Base-by-base conservation (phyloP, 2,113 vertebrate genomes). In the Cottus gobio region DNA sequence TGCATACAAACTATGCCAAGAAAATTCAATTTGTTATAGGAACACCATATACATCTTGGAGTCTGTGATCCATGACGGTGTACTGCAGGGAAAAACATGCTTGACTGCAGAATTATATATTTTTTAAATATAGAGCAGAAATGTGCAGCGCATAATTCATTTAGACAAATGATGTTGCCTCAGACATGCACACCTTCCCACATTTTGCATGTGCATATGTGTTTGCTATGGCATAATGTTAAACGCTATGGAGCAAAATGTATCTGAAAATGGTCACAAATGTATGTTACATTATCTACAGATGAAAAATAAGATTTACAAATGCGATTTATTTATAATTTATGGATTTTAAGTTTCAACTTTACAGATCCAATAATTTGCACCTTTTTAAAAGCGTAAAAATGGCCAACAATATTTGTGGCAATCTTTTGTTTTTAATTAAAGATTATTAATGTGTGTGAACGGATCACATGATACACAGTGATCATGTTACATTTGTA, bases 21-120 rank as follows among this genome's bases (percentile, higher is more conserved):
- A 86, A 90, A 93, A 91, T 93, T 66, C 83, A 92, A 93, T 94
- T 91, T 94, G 81, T 87, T 80, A 75, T 67, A 71, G 46, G 63
- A 73, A 81, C 82, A 82, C 74, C 61, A 81, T 68, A 82, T 90
- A 90, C 92, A 91, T 87, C 84, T 78, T 31, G 28, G 31, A 56
- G 54, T 58, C 87, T 77, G 82, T 87, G 77, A 88, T 86, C 86
- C 90, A 77, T 84, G 70, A 24, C 82, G 18, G 37, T n/a, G 42
- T 64, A 80, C 84, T 74, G 50, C 22, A 0, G 69, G 79, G 71
- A 71, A 77, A 82, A 79, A 82, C 70, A 15, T 76, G 66, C 69
- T 68, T 71, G 76, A 82, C 81, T 83, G 68, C 18, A 16, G 76
- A 83, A 77, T 75, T 81, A 1, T 34, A 31, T 60, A 79, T 77